Percentiles rank a stretch among this genome's conserved stretches.
phyloP scores from a whole-genome alignment of 2,113 vertebrate genomes.

The Rattus norvegicus region DNA sequence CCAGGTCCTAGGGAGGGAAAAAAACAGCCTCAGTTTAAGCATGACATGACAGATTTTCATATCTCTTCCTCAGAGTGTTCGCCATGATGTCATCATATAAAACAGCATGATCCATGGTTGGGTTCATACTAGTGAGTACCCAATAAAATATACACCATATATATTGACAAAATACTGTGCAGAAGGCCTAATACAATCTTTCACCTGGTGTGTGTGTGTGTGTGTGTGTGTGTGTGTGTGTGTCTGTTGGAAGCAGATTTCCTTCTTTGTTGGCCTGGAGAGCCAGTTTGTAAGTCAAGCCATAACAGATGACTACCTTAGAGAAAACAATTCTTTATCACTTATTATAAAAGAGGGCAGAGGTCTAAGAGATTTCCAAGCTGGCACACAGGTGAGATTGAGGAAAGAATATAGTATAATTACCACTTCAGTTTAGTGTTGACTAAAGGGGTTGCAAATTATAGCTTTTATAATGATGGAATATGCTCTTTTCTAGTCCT shows the following conservation, averaged over 20 bases:
- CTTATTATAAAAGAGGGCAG: not conserved
- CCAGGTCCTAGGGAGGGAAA: not conserved
- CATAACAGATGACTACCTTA: not conserved
- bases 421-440: not conserved
- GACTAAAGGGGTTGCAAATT: not conserved
- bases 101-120: rapidly evolving
- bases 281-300: slow-evolving; percentile 17
- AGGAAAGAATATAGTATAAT: not conserved
- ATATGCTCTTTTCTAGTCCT: not conserved
- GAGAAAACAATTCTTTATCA: rapidly evolving
- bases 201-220: not conserved
- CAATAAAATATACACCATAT: not conserved
- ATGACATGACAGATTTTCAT: not conserved
- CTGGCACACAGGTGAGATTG: not conserved
- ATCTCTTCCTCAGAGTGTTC: not conserved
- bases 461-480: not conserved
- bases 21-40: not conserved
- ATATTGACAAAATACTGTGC: not conserved
- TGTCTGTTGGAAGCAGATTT: not conserved
- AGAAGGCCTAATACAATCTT: not conserved
- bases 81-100: not conserved
- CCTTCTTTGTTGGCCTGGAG: not conserved
- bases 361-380: not conserved
- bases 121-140: not conserved
- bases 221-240: not conserved